phyloP scores from a whole-genome alignment of 1,140 invertebrate species.

The Bradynema listronoti region DNA sequence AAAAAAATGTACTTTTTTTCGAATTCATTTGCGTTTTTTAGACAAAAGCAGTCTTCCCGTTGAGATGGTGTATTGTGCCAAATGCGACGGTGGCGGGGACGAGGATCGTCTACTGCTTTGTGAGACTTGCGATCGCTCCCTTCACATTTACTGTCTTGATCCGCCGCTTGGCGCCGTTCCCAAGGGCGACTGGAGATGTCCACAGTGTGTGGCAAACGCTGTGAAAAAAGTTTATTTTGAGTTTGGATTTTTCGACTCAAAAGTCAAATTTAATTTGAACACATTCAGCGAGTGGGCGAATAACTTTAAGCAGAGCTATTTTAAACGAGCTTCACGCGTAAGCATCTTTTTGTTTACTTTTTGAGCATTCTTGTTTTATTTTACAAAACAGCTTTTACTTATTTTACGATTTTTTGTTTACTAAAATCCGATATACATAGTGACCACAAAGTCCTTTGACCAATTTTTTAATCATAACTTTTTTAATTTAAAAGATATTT shows the following conservation, averaged over 20 bases:
- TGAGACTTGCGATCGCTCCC: constrained; percentile 72
- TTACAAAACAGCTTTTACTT: no score
- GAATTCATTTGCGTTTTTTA: no score
- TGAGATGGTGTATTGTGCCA: constrained; percentile 82
- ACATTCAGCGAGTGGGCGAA: constrained; percentile 98
- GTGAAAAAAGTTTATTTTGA: constrained; percentile 78
- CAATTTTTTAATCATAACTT: no score
- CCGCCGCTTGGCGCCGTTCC: constrained; percentile 69
- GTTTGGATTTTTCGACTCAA: constrained; percentile 94
- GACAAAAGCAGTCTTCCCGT: constrained; percentile 53
- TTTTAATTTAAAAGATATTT: no score
- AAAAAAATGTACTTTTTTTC: background rate
- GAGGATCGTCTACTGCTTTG: constrained; percentile 90
- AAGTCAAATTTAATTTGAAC: constrained; percentile 83
- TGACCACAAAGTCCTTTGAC: no score
- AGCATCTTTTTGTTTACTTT: constrained; percentile 19
- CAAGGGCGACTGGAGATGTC: constrained; percentile 61
- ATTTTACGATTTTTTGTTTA: no score
- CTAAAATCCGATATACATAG: no score
- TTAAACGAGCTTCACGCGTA: constrained; percentile 74
- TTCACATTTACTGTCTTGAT: constrained; percentile 95
- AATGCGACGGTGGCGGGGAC: constrained; percentile 82
- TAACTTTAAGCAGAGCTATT: constrained; percentile 95
- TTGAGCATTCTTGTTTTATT: no score
- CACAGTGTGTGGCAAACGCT: constrained; percentile 69